A percentile compares a stretch with the other conserved stretches of the same genome.
phyloP scores from a whole-genome alignment of 2,797 vertebrate species.

The Hippocampus kuda region DNA sequence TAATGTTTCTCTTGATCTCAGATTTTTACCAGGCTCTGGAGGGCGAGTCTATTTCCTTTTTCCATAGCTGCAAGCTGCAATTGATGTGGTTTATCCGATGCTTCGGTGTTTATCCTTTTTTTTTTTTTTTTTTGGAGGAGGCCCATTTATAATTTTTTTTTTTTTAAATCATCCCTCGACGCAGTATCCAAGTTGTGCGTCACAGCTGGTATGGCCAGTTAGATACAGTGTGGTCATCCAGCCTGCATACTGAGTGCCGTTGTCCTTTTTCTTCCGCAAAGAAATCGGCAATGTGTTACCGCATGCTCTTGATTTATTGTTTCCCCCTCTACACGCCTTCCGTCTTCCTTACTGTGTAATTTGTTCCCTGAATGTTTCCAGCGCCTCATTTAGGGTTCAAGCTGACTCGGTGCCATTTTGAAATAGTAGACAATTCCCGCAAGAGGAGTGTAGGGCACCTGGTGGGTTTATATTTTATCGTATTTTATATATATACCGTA shows the following conservation, averaged over 20 bases:
- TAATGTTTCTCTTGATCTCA: too few species aligned
- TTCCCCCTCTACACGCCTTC: neutral
- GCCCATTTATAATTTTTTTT: too few species aligned
- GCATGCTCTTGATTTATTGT: neutral
- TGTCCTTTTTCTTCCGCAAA: neutral
- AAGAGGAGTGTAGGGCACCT: neutral
- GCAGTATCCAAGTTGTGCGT: neutral
- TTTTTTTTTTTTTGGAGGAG: too few species aligned
- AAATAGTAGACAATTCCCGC: neutral
- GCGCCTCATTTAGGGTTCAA: neutral
- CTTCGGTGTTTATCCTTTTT: too few species aligned
- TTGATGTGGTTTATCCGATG: too few species aligned
- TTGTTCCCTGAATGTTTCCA: neutral
- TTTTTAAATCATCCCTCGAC: too few species aligned
- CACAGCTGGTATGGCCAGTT: neutral
- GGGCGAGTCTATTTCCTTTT: too few species aligned
- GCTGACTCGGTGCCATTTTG: neutral
- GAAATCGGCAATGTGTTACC: neutral
- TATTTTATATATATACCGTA: neutral
- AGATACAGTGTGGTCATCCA: neutral
- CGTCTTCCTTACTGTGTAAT: neutral
- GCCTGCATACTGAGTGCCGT: neutral
- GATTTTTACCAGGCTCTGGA: too few species aligned
- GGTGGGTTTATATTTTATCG: neutral
- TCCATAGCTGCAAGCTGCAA: too few species aligned